phyloP scores from a whole-genome alignment of 2,888 invertebrate genomes.

The Drosophila ustulata region DNA sequence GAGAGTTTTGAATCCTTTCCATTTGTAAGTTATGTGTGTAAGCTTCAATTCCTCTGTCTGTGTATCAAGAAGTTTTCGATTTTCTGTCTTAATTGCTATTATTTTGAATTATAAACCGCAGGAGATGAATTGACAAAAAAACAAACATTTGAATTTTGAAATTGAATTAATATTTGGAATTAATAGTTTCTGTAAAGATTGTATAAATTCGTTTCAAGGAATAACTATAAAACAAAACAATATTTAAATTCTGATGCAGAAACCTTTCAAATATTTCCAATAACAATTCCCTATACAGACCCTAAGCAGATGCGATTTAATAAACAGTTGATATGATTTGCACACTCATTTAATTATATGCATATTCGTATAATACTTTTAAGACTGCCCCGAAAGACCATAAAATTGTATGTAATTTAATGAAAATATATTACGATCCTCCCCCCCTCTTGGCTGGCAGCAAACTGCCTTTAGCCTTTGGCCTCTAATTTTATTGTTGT shows the following conservation, averaged over 20 bases:
- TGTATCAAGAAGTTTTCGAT: not conserved
- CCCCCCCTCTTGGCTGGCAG: not conserved
- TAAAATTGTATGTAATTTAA: constrained; percentile 69
- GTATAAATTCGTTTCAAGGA: no score
- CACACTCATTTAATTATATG: constrained; percentile 55
- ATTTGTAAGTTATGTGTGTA: not conserved
- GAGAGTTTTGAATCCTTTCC: not conserved
- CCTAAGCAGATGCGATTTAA: not conserved
- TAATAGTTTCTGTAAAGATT: no score
- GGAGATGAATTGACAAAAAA: no score
- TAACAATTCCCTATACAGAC: no score
- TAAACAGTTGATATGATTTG: constrained; percentile 39
- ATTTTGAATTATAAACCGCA: no score
- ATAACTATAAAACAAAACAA: no score
- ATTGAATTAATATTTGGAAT: no score
- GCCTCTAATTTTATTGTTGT: constrained; percentile 66
- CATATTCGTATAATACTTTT: constrained; percentile 32
- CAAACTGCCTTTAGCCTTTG: constrained; percentile 1
- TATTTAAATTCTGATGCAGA: no score
- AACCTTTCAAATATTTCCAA: no score
- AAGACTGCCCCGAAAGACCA: constrained; percentile 38
- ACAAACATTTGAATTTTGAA: no score
- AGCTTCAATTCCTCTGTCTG: not conserved
- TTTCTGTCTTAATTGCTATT: no score
- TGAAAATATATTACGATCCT: constrained; percentile 70